Evolutionary conservation across 2,888 invertebrate species (phyloP).

Genomic region (Anaspis maculata): DNA sequence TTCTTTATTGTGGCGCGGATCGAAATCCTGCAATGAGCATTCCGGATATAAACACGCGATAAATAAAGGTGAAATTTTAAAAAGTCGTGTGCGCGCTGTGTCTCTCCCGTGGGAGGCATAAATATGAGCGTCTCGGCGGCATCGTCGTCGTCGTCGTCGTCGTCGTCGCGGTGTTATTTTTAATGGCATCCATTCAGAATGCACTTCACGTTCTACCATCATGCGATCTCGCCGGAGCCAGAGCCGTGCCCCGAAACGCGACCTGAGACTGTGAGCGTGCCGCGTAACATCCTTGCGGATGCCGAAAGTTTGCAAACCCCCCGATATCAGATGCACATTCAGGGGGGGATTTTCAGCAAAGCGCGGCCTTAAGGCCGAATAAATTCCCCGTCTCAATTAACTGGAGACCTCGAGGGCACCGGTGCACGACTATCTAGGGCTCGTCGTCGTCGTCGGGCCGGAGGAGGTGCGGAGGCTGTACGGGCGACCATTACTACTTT

Average conservation of each 20-base stretch:
- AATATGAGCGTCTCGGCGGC: slow-evolving; percentile 7
- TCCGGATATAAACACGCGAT: too few relatives aligned
- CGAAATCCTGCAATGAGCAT: too few relatives aligned
- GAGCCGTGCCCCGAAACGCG: too few relatives aligned
- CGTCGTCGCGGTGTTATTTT: slow-evolving; percentile 23
- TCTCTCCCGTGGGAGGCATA: slow-evolving; percentile 10
- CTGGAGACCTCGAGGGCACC: slow-evolving; percentile 31
- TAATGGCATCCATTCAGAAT: slow-evolving; percentile 19
- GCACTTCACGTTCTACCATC: slow-evolving; percentile 18
- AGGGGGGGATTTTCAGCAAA: slow-evolving; percentile 24
- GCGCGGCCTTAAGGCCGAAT: slow-evolving; percentile 32
- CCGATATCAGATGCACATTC: slow-evolving; percentile 21
- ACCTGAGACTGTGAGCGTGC: slow-evolving; percentile 9
- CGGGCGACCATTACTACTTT: slow-evolving; percentile 36
- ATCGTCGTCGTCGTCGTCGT: too few relatives aligned
- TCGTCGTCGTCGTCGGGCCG: too few relatives aligned
- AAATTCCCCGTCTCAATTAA: slow-evolving; percentile 38
- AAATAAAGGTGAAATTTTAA: too few relatives aligned
- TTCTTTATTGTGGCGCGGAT: too few relatives aligned
- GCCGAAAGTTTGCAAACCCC: slow-evolving; percentile 1
- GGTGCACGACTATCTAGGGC: slow-evolving; percentile 31
- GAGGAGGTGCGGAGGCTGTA: too few relatives aligned
- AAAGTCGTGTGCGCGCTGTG: too few relatives aligned
- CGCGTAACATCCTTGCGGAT: slow-evolving; percentile 2
- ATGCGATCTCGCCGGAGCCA: slow-evolving; percentile 1